Evolutionary conservation across 2,888 invertebrate genomes (phyloP), one percentile per base, ranked within the genome.

Genomic region (Tetragonula carbonaria): DNA sequence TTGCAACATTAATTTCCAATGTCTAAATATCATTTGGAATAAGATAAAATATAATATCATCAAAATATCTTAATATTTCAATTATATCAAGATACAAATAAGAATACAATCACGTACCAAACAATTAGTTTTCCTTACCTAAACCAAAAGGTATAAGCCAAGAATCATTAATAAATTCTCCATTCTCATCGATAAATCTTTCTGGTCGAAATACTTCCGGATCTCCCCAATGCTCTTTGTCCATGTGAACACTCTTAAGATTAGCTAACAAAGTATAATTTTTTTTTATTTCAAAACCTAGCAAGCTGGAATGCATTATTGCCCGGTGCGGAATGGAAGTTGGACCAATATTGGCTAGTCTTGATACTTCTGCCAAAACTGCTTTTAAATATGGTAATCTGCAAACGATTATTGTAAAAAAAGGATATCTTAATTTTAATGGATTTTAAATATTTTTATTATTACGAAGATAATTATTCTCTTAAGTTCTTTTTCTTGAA

Each of bases 381-480:
- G 97, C 97, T 92, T 97, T 97, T 81, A 97, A 96, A 92, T 97
- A 98, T 0, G 98, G 97, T 96, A 98, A 96, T 77, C 97, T 97
- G 93, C 50, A 68, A 74, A 45, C 11, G 13, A 45, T 74, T 38
- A 65, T 51, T 16, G 8, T 45, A 28, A 14, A 2, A 55, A 53
- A 18, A 33, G 0, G 28, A 28, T 53, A 18, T 53, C 6, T 16
- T 18, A 53, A 53, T 53, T 53, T 53, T 18, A 18, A 53, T 18
- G 16, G 16, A 53, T 53, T 21, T 53, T 53, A 28, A 2, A 78
- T 18, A 16, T 14, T 18, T 28, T 57, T 68, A 45, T 45, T 45
- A 8, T 57, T 45, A 14, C 1, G 68, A 33, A 21, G 8, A 18
- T 63, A 11, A n/a, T 57, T 57, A 28, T 6, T 63, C 6, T 16